Base-by-base conservation (phyloP, 2,888 invertebrate genomes). In the Abrostola triplasia region DNA sequence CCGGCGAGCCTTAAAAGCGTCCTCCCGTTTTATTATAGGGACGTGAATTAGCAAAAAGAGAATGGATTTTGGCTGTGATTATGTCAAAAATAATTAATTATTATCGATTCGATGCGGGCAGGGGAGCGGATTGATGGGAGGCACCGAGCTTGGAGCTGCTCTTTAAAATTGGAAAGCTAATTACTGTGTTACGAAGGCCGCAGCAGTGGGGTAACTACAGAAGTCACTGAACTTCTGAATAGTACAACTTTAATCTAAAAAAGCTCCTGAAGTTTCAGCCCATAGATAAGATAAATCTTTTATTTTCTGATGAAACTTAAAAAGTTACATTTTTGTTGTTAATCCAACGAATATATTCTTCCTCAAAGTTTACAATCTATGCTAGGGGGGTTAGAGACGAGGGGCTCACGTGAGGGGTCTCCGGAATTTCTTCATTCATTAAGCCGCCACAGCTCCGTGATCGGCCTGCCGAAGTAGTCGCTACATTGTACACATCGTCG, bases 1-100 rank as follows among this genome's bases (percentile, higher is more conserved):
- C 90, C 87, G 84, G 79, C 88, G 88, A 79, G 86, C 88, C 83
- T 88, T 91, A 92, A 92, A 92, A 92, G 92, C 93, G 89, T 88
- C 90, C 87, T 90, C 86, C 86, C 88, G 88, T 93, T 94, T 92
- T 92, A 94, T 95, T 95, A 94, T 95, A 93, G 95, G 94, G 95
- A 95, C 95, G 94, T 96, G 96, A 96, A 96, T 96, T 96, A 95
- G 95, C 95, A 95, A 95, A 94, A 95, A 95, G 95, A 95, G 95
- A 95, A 95, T 95, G 95, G 95, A 95, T 95, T 95, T 94, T 88
- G 92, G 95, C 92, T 88, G 95, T 95, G 96, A 96, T 96, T 96
- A 96, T 95, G 96, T 96, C 96, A 95, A 96, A 96, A 96, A 96
- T 96, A 96, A 96, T 96, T 96, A 96, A 96, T 96, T 96, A 96